Evolutionary conservation across 2,113 vertebrate genomes (phyloP).

Genomic region (Oxyruncus cristatus): DNA sequence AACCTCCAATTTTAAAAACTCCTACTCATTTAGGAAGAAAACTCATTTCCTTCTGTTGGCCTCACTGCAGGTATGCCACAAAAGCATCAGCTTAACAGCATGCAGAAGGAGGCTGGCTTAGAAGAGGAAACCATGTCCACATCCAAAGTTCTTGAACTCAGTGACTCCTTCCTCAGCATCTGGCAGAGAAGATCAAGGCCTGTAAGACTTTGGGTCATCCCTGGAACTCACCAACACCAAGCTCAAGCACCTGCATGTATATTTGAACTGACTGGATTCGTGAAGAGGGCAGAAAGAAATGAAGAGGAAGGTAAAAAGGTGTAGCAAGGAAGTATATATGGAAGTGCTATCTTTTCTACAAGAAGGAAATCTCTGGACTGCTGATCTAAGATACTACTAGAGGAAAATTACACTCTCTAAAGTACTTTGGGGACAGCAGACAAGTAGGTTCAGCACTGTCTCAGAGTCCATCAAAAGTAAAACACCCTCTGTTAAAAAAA

Average conservation of each 20-base stretch:
- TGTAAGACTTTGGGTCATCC: background rate
- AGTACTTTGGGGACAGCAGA: background rate
- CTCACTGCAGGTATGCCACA: background rate
- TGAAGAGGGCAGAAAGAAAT: background rate
- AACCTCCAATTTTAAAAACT: background rate
- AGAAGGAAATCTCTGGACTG: background rate
- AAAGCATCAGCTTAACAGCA: background rate
- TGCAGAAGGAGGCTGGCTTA: background rate
- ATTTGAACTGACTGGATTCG: background rate
- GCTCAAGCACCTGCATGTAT: accelerated
- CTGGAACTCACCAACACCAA: background rate
- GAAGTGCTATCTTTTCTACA: background rate
- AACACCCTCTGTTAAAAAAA: background rate
- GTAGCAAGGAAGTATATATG: background rate
- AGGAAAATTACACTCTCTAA: background rate
- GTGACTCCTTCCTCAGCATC: background rate
- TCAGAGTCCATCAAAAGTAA: background rate
- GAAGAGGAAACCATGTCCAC: background rate
- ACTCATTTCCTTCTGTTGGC: background rate
- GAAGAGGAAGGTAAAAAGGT: background rate
- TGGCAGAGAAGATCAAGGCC: background rate
- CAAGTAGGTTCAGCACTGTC: background rate
- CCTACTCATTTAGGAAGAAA: background rate
- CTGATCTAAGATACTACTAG: background rate
- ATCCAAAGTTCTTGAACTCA: background rate